Evolutionary conservation across 2,888 invertebrate species (phyloP), one percentile per base, ranked within the genome.

Genomic region (Pherbina coryleti): DNA sequence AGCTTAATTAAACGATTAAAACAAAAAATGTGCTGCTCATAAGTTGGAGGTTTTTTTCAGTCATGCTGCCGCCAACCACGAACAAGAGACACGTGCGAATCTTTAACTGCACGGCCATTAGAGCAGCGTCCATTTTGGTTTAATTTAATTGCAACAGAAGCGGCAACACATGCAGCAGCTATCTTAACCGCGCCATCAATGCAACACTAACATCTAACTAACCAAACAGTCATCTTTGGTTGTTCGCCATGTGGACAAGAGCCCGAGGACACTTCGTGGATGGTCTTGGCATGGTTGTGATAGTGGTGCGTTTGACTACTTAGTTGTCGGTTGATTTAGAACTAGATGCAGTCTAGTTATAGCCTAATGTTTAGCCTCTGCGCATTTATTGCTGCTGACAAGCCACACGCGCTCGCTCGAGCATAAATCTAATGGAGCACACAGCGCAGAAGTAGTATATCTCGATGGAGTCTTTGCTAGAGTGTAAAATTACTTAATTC

Each of bases 401-500:
- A 34, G 71, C 57, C 19, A 51, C 70, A 57, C 71, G 34, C 71
- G 71, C 57, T 14, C 34, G 11, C 37, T 19, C 37, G 37, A 37
- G 37, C 17, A 31, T 66, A 17, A 34, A 34, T 25, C 28, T 55
- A 60, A 31, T n/a, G 9, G 19, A 19, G 2, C 17, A 31, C 19
- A 8, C 14, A 34, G 31, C 19, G 51, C 11, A 22, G 31, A 49
- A 11, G 7, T 22, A 19, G 70, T 28, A n/a, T 53, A 37, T 66
- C 64, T 28, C 31, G 31, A 19, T 19, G 31, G 9, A 17, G 69
- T 49, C n/a, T n/a, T 44, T 11, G 44, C 64, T 28, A 5, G 17
- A 73, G 73, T 62, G 62, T 49, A 62, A 73, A 62, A 73, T 73
- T 73, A 62, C 62, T 73, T 73, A 73, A 73, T 44, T 44, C 44